Base-by-base conservation (phyloP, 2,888 invertebrate genomes). In the Platynereis dumerilii region DNA sequence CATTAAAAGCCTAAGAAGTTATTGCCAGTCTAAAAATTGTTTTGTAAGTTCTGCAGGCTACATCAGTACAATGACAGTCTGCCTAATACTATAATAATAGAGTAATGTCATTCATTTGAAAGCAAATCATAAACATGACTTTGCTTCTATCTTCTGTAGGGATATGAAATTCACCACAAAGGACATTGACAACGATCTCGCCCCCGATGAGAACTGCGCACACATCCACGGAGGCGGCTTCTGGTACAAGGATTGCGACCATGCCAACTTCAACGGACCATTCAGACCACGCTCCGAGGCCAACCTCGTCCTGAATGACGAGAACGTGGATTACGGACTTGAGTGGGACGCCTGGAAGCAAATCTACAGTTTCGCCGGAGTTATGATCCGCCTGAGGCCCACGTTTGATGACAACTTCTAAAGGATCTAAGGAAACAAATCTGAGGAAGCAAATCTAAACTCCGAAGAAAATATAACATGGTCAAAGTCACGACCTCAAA, bases 281-380 rank as follows among this genome's bases (percentile, higher is more conserved):
- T 48, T 22, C 29, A 10, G 27, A 27, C 20, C 24, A 26, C 27
- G 29, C 22, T 48, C 20, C 22, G 2, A 42, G 44, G 17, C 26
- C 54, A 44, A 53, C n/a, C 45, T 28, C 1, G 26, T n/a, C 3
- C 15, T 58, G 26, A n/a, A 39, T 7, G 39, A 22, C 24, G 34
- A 53, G 17, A 56, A 22, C 20, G 20, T 20, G 28, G 65, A 65
- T 17, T 28, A 15, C n/a, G 65, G 65, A 5, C 59, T 65, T 26
- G 65, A 65, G 42, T 65, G 65, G 65, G 60, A 65, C 45, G 29
- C 42, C 20, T 65, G 65, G 65, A 44, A 22, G 24, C 42, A 24
- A 5, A 10, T 60, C 28, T 55, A 55, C 29, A 59, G 59, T 2
- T 42, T 65, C 10, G 15, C 27, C 26, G 20, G 26, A 20, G 53